Percentiles rank a stretch among this genome's conserved stretches.
Conservation (phyloP, 2,797 vertebrate species). For the Ficedula albicollis region DNA sequence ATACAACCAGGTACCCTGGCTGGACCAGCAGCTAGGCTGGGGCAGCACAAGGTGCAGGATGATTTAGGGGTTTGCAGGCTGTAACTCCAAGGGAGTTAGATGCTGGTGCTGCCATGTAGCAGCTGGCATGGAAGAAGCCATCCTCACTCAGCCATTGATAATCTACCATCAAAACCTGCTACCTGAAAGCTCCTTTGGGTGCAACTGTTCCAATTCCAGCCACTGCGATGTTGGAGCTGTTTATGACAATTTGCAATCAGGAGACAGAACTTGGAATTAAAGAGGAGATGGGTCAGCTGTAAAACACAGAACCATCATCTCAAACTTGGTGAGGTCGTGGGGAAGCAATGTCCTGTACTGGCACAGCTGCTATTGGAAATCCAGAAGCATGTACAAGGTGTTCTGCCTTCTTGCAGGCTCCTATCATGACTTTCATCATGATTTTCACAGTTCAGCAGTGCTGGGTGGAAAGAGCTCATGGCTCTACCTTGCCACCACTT, state of each 20-base stretch:
- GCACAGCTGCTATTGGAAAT: neutral
- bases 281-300: neutral
- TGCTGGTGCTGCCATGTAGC: neutral
- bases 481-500: neutral
- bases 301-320: neutral
- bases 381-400: neutral
- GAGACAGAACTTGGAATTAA: neutral
- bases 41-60: neutral
- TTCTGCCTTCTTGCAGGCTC: neutral
- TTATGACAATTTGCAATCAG: neutral
- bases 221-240: fast-evolving
- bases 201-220: neutral
- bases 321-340: neutral
- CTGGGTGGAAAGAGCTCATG: neutral
- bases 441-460: neutral
- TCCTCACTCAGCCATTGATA: neutral
- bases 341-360: neutral
- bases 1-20: neutral
- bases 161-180: neutral
- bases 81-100: neutral
- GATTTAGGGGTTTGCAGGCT: neutral
- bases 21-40: neutral
- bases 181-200: neutral
- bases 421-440: neutral
- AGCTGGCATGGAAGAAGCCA: neutral